These are phyloP conservation scores for Dexiosoma caninum DNA, from an alignment of 2,888 invertebrate species.

Conservation along the genomic window DNA sequence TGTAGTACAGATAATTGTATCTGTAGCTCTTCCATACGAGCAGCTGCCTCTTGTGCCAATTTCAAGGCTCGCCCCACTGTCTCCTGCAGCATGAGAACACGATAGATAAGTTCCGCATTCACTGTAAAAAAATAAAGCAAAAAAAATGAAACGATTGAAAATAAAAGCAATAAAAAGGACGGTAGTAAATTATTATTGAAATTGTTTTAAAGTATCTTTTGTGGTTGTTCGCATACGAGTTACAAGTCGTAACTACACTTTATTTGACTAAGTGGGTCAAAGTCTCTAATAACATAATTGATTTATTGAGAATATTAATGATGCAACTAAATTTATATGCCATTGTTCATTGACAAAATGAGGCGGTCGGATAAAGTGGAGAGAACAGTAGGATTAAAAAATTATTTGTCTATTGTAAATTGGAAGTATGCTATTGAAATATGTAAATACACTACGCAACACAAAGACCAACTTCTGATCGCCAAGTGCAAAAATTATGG, in stretches of 20 bases:
- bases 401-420: not conserved
- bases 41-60: constrained; percentile 77
- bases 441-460: no score
- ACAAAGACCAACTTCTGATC: no score
- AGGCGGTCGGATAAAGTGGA: not conserved
- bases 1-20: constrained; percentile 78
- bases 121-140: constrained; percentile 66
- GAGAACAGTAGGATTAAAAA: not conserved
- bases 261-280: constrained; percentile 57
- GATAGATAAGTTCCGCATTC: constrained; percentile 77
- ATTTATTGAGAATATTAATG: constrained; percentile 54
- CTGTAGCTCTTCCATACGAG: constrained; percentile 78
- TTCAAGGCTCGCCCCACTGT: constrained; percentile 76
- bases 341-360: constrained; percentile 1
- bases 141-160: constrained; percentile 18
- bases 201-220: constrained; percentile 35
- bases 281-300: constrained; percentile 55
- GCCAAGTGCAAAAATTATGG: no score
- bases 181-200: constrained; percentile 50
- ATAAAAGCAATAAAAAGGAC: constrained; percentile 32
- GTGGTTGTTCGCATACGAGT: constrained; percentile 9
- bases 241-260: constrained; percentile 5
- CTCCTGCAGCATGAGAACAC: constrained; percentile 77
- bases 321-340: constrained; percentile 20
- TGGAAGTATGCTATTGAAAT: no score